phyloP scores from a whole-genome alignment of 2,113 vertebrate genomes.

The Atlantisia rogersi region DNA sequence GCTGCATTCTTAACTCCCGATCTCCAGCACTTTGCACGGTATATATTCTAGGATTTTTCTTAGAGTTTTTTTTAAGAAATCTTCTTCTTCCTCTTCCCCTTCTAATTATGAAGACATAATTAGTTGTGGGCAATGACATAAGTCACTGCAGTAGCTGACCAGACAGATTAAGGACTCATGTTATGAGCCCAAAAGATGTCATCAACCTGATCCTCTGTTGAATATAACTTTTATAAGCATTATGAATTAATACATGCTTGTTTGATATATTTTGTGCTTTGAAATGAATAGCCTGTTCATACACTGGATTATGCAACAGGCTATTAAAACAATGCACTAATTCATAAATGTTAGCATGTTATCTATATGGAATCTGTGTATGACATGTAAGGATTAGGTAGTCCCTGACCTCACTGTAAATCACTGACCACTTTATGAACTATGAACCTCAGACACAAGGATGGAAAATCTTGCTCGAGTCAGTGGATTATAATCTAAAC shows the following conservation, averaged over 20 bases:
- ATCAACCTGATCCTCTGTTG: neutral
- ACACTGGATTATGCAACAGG: neutral
- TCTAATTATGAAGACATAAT: neutral
- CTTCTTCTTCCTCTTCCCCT: neutral
- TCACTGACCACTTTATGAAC: neutral
- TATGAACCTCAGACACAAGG: neutral
- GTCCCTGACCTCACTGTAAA: neutral
- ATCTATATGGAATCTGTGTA: neutral
- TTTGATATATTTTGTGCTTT: neutral
- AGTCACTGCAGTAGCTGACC: neutral
- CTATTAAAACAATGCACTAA: neutral
- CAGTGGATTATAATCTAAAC: neutral
- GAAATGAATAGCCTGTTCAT: neutral
- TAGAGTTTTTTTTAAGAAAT: neutral
- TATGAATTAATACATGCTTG: fast-evolving
- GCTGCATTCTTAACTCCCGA: neutral
- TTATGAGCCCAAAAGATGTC: neutral
- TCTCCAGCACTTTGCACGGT: neutral
- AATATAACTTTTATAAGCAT: neutral
- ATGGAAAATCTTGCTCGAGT: neutral
- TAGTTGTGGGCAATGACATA: neutral
- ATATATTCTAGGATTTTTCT: neutral
- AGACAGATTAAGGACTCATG: neutral
- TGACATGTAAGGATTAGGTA: neutral
- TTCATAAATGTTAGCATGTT: neutral